Conservation (phyloP, 2,797 vertebrate genomes). For the Coregonus suidteri region DNA sequence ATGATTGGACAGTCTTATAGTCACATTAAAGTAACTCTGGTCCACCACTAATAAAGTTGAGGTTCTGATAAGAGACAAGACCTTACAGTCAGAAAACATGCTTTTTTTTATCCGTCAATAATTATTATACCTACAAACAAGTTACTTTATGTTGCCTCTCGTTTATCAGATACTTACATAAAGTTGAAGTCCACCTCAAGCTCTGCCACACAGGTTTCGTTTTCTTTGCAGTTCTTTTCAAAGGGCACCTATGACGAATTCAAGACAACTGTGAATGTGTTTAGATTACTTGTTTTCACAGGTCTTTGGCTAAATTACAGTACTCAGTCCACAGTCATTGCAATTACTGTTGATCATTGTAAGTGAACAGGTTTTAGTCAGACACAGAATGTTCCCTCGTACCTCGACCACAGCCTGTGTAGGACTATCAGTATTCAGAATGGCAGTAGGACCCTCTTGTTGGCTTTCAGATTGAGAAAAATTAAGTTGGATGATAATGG, state of each 20-base stretch:
- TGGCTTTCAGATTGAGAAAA: conserved; percentile 64
- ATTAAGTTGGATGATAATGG: conserved; percentile 71
- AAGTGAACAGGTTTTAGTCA: not conserved
- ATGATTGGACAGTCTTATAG: conserved; percentile 57
- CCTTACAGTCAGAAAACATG: not conserved
- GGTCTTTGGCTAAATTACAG: not conserved
- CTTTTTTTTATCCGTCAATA: not conserved
- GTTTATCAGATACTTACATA: conserved; percentile 44
- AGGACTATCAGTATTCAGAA: conserved; percentile 56
- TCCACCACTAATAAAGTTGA: conserved; percentile 62
- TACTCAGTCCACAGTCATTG: not conserved
- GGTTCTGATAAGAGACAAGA: conserved; percentile 52
- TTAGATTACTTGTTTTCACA: not conserved
- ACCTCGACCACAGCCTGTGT: conserved; percentile 54
- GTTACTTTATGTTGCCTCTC: not conserved
- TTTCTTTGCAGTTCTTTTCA: conserved; percentile 72
- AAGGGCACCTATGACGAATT: conserved; percentile 72
- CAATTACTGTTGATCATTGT: not conserved
- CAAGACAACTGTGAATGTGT: not conserved
- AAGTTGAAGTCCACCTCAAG: conserved; percentile 66
- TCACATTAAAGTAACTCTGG: conserved; percentile 56
- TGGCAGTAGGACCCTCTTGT: not conserved
- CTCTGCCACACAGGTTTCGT: conserved; percentile 74
- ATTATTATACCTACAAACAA: not conserved
- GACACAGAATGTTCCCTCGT: not conserved